phyloP scores from a whole-genome alignment of 2,797 vertebrate genomes.

The Takifugu rubripes region DNA sequence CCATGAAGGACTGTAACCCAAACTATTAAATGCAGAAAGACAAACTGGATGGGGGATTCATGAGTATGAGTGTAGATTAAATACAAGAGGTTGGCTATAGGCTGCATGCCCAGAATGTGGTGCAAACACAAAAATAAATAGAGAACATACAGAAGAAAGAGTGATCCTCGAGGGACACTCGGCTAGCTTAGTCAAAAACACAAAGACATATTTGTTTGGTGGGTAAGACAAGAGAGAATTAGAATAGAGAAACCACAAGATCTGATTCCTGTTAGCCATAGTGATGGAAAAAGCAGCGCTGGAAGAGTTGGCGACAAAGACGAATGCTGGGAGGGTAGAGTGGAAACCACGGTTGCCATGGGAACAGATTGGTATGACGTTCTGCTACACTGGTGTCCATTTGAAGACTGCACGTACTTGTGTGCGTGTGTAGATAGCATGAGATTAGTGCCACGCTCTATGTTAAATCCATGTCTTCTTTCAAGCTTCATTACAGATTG shows the following conservation, averaged over 20 bases:
- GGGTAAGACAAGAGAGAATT: conserved; percentile 36
- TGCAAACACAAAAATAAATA: conserved; percentile 35
- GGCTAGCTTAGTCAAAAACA: conserved; percentile 46
- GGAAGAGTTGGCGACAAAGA: background rate
- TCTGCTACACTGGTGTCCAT: conserved; percentile 38
- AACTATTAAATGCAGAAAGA: conserved; percentile 19
- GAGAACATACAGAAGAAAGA: background rate
- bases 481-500: no score
- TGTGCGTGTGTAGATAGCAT: conserved; percentile 1
- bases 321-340: conserved; percentile 40
- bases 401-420: conserved; percentile 25
- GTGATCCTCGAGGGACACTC: conserved; percentile 35
- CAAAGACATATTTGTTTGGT: conserved; percentile 42
- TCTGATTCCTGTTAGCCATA: conserved; percentile 4
- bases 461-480: no score
- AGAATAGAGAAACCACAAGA: conserved; percentile 40
- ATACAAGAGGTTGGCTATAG: conserved; percentile 33
- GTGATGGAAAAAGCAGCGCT: background rate
- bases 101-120: conserved; percentile 45
- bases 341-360: conserved; percentile 61
- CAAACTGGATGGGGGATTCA: conserved; percentile 9
- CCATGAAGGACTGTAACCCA: conserved; percentile 15
- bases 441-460: background rate
- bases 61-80: conserved; percentile 29
- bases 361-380: conserved; percentile 69